Conservation (phyloP, 2,113 vertebrate genomes). For the Dicrurus megarhynchus region DNA sequence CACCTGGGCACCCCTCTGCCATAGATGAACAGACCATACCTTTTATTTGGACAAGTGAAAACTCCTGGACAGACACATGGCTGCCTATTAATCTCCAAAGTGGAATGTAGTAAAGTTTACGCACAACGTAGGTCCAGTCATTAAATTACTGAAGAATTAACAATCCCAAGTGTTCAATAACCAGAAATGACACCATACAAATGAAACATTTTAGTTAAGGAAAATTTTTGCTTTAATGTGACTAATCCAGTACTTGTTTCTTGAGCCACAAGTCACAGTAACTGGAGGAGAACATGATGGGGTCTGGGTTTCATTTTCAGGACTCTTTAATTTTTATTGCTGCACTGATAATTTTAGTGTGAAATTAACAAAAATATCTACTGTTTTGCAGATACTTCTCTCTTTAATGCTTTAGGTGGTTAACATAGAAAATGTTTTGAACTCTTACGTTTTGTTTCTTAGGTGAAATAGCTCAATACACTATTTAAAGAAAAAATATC, state of each 20-base stretch:
- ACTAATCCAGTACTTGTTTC: neutral
- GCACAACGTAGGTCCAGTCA: neutral
- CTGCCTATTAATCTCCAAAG: neutral
- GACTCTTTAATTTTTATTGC: constrained; percentile 37
- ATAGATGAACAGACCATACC: fast-evolving
- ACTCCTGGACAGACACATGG: neutral
- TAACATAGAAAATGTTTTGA: neutral
- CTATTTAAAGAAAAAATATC: neutral
- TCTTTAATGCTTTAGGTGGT: neutral
- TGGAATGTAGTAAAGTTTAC: neutral
- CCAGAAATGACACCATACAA: constrained; percentile 18
- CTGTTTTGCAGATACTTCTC: neutral
- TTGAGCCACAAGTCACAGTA: constrained; percentile 5
- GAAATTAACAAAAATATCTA: neutral
- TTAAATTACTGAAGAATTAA: constrained; percentile 37
- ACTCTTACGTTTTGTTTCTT: neutral
- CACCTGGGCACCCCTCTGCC: neutral
- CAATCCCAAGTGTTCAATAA: constrained; percentile 1
- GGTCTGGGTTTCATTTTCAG: constrained; percentile 25
- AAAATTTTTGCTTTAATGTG: neutral
- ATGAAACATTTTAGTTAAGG: neutral
- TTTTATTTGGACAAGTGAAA: neutral
- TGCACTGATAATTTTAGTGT: neutral
- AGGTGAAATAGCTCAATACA: neutral
- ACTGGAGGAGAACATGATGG: neutral